Percentiles rank a stretch among this genome's conserved stretches.
Conservation (phyloP, 2,888 invertebrate species). For the Amiota mariae region DNA sequence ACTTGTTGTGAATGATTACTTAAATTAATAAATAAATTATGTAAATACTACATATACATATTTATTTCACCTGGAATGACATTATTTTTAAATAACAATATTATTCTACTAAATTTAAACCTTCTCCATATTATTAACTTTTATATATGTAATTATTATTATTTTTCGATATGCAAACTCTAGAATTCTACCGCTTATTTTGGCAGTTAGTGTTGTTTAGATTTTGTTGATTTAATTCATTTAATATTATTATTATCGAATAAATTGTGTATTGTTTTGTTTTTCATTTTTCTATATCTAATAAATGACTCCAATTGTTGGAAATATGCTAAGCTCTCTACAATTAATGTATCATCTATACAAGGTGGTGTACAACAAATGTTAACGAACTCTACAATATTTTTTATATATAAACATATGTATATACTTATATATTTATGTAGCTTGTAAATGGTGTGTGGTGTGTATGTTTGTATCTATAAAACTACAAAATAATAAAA, state of each 20-base stretch:
- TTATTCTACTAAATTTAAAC: background rate
- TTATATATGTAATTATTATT: background rate
- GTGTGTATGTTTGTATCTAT: background rate
- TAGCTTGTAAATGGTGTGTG: too few species aligned
- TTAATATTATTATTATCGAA: background rate
- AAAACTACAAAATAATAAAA: background rate
- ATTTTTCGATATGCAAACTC: conserved; percentile 20
- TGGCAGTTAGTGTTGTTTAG: conserved; percentile 40
- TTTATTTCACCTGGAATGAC: conserved; percentile 53
- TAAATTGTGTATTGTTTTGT: conserved; percentile 25
- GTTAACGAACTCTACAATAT: conserved; percentile 54
- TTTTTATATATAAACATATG: conserved; percentile 19
- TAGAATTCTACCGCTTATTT: conserved; percentile 28
- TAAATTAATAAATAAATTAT: conserved; percentile 21
- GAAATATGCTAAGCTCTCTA: conserved; percentile 61
- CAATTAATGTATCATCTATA: conserved; percentile 55
- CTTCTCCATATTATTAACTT: background rate
- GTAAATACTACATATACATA: background rate
- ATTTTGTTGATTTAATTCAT: background rate
- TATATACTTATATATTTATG: too few species aligned
- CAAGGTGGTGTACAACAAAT: conserved; percentile 53
- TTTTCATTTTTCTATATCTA: conserved; percentile 39
- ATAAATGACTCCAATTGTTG: conserved; percentile 25
- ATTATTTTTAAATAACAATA: conserved; percentile 43
- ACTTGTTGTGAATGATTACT: background rate